Conservation (phyloP, 1,140 invertebrate genomes). For the Drosophila tristis region DNA sequence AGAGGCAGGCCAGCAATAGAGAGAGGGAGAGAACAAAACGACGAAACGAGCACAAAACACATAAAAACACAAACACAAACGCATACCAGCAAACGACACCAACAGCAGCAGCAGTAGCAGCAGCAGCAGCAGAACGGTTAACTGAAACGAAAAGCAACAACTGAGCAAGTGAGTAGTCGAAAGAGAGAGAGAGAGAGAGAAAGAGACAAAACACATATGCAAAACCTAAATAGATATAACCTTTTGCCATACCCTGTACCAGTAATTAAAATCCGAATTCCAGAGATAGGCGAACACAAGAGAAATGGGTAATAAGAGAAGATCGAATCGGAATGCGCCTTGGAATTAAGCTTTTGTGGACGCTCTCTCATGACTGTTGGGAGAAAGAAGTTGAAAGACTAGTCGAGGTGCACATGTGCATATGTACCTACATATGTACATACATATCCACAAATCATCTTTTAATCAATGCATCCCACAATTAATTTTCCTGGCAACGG, state of each 20-base stretch:
- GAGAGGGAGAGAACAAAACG: conserved; percentile 5
- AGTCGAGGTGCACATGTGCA: no score
- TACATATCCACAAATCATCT: no score
- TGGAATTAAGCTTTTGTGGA: no score
- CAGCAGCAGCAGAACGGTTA: conserved; percentile 36
- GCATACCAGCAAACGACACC: conserved; percentile 21
- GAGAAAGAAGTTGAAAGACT: no score
- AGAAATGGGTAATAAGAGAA: no score
- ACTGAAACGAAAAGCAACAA: conserved; percentile 50
- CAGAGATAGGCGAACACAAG: no score
- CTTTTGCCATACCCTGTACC: conserved; percentile 2
- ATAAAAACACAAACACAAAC: conserved; percentile 35
- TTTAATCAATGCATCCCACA: no score
- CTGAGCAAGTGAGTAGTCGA: conserved; percentile 41
- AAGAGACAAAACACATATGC: not conserved
- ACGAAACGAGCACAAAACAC: conserved; percentile 32
- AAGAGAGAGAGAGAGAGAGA: not conserved
- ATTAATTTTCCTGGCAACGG: no score
- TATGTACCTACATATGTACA: no score
- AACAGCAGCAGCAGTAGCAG: not conserved
- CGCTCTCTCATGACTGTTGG: no score
- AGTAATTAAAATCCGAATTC: conserved; percentile 47
- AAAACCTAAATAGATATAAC: conserved; percentile 1
- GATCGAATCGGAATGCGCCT: no score
- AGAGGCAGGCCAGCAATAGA: conserved; percentile 23